A percentile compares a stretch with the other conserved stretches of the same genome.
phyloP scores from a whole-genome alignment of 1,140 invertebrate species.

The Drosophila insularis region DNA sequence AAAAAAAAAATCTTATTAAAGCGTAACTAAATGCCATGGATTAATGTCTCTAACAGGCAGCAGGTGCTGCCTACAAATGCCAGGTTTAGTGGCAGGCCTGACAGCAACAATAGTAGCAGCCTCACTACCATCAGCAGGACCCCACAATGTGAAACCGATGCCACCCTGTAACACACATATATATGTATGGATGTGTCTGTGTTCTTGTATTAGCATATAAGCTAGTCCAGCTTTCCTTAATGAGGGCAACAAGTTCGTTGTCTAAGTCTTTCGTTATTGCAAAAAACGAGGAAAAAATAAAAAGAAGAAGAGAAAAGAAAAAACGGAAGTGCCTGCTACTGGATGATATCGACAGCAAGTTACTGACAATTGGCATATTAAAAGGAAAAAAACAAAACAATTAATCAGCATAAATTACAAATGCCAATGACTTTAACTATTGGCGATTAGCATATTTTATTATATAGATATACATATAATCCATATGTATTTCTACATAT shows the following conservation, averaged over 20 bases:
- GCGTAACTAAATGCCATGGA: slow-evolving; percentile 79
- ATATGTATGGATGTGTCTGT: not conserved
- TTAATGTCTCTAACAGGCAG: slow-evolving; percentile 75
- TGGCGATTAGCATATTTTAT: slow-evolving; percentile 35
- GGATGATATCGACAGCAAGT: not conserved
- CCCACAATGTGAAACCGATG: slow-evolving; percentile 46
- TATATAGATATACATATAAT: not conserved
- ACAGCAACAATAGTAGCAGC: slow-evolving; percentile 44
- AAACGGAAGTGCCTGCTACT: slow-evolving; percentile 1
- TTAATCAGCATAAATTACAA: slow-evolving; percentile 58
- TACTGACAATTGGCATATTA: slow-evolving; percentile 40
- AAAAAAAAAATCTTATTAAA: slow-evolving; percentile 75
- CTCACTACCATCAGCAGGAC: slow-evolving; percentile 27
- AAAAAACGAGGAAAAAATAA: not conserved
- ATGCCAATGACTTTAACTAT: slow-evolving; percentile 46
- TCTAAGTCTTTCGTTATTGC: slow-evolving; percentile 42
- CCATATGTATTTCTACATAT: slow-evolving; percentile 17
- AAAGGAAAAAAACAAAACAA: slow-evolving; percentile 71
- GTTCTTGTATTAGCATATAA: slow-evolving; percentile 70
- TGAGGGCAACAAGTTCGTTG: slow-evolving; percentile 59
- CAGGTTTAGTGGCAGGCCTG: slow-evolving; percentile 61
- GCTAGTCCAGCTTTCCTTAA: slow-evolving; percentile 48
- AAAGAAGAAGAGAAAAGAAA: not conserved
- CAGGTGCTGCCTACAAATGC: slow-evolving; percentile 74
- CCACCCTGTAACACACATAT: not conserved